These are phyloP conservation scores for Sternarchorhynchus goeldii DNA, from an alignment of 2,797 vertebrate genomes.

Conservation along the genomic window DNA sequence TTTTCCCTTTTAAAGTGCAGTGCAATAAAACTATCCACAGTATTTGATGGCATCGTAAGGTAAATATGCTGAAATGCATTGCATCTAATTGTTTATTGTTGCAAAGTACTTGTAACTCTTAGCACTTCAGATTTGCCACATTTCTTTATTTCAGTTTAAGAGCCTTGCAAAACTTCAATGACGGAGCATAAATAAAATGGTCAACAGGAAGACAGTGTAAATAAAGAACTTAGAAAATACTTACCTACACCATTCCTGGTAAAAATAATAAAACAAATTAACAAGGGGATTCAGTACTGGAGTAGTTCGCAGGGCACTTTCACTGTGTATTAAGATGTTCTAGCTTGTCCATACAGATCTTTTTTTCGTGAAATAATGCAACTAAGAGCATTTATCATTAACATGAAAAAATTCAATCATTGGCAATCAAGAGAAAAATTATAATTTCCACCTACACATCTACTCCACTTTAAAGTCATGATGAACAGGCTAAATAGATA, in stretches of 20 bases:
- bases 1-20: too few species aligned
- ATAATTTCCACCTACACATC: slow-evolving; percentile 53
- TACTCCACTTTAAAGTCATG: slow-evolving; percentile 54
- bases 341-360: slow-evolving; percentile 26
- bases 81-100: too few species aligned
- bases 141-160: slow-evolving; percentile 68
- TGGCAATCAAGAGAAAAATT: slow-evolving; percentile 61
- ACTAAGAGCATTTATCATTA: slow-evolving; percentile 53
- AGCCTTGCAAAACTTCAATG: slow-evolving; percentile 64
- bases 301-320: slow-evolving; percentile 53
- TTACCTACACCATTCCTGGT: slow-evolving; percentile 77
- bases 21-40: too few species aligned
- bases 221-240: slow-evolving; percentile 79
- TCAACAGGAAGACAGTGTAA: slow-evolving; percentile 61
- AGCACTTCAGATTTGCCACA: slow-evolving; percentile 58
- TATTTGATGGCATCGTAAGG: too few species aligned
- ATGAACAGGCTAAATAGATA: slow-evolving; percentile 63
- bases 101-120: slow-evolving; percentile 11
- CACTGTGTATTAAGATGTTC: slow-evolving; percentile 20
- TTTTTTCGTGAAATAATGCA: slow-evolving; percentile 37
- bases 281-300: slow-evolving; percentile 51
- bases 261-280: slow-evolving; percentile 63
- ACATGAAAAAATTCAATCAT: slow-evolving; percentile 58
- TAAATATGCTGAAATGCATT: too few species aligned
- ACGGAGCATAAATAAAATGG: slow-evolving; percentile 74